Conservation (phyloP, 1,140 invertebrate species). For the Leptoteleia sp. region DNA sequence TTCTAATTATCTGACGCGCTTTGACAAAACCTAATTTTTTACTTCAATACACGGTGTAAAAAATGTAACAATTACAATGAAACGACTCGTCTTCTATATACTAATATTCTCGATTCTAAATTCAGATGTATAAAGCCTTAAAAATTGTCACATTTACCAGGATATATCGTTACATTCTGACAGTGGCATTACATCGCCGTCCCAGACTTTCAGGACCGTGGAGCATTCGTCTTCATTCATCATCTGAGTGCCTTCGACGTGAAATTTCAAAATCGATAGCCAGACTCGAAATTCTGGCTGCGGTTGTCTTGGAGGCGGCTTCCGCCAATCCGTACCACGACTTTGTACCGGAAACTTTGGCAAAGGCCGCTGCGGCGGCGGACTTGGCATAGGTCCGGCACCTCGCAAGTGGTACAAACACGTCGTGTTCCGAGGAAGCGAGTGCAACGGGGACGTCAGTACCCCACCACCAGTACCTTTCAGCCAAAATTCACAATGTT, state of each 20-base stretch:
- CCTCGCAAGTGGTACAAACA: constrained; percentile 91
- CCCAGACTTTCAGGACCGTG: constrained; percentile 91
- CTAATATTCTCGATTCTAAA: too few relatives aligned
- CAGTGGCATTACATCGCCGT: constrained; percentile 88
- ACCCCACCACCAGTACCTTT: constrained; percentile 88
- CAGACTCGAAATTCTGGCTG: constrained; percentile 88
- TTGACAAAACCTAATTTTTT: too few relatives aligned
- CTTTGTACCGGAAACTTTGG: constrained; percentile 84
- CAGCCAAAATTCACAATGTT: constrained; percentile 93
- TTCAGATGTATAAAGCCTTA: too few relatives aligned
- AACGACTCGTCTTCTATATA: too few relatives aligned
- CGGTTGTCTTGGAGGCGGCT: constrained; percentile 82
- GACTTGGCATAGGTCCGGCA: constrained; percentile 82
- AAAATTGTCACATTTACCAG: constrained; percentile 83
- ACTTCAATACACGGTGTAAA: too few relatives aligned
- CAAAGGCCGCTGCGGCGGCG: constrained; percentile 82
- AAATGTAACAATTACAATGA: too few relatives aligned
- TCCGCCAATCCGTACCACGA: constrained; percentile 82
- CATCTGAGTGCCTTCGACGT: constrained; percentile 84
- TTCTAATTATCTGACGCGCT: too few relatives aligned
- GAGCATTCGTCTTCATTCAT: constrained; percentile 86
- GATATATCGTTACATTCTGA: constrained; percentile 90
- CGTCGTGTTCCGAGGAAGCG: constrained; percentile 91
- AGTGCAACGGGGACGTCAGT: constrained; percentile 89
- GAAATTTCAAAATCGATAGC: constrained; percentile 93